phyloP scores from a whole-genome alignment of 2,888 invertebrate species.

The Stramonita haemastoma region DNA sequence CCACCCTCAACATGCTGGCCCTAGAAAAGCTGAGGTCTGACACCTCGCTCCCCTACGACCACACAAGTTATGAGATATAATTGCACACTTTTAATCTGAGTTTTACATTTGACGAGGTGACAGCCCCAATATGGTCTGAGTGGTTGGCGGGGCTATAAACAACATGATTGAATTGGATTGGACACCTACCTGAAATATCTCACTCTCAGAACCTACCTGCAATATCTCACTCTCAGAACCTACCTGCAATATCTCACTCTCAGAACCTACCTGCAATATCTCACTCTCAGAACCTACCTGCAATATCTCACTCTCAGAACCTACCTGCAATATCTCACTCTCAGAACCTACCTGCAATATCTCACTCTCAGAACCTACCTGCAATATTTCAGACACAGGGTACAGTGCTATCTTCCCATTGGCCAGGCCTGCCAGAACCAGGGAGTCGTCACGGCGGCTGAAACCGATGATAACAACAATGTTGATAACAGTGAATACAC shows the following conservation, averaged over 20 bases:
- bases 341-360: background rate
- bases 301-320: background rate
- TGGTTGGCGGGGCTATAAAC: too few relatives aligned
- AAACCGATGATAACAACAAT: background rate
- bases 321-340: background rate
- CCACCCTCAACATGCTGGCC: too few relatives aligned
- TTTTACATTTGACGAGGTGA: too few relatives aligned
- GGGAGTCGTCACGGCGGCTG: constrained; percentile 54
- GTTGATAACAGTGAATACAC: too few relatives aligned
- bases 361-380: constrained; percentile 51
- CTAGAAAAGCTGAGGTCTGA: too few relatives aligned
- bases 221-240: background rate
- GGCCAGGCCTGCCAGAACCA: constrained; percentile 70
- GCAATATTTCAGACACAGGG: constrained; percentile 61
- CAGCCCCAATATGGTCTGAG: too few relatives aligned
- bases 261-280: constrained; percentile 59
- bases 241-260: background rate
- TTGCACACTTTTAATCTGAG: too few relatives aligned
- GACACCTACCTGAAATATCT: constrained; percentile 38
- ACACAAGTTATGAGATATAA: too few relatives aligned
- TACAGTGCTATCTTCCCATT: constrained; percentile 68
- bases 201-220: background rate
- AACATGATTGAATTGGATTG: too few relatives aligned
- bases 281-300: constrained; percentile 51
- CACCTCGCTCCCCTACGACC: too few relatives aligned